A percentile compares a stretch with the other conserved stretches of the same genome.
phyloP scores from a whole-genome alignment of 2,888 invertebrate genomes.

The Brachylomia viminalis region DNA sequence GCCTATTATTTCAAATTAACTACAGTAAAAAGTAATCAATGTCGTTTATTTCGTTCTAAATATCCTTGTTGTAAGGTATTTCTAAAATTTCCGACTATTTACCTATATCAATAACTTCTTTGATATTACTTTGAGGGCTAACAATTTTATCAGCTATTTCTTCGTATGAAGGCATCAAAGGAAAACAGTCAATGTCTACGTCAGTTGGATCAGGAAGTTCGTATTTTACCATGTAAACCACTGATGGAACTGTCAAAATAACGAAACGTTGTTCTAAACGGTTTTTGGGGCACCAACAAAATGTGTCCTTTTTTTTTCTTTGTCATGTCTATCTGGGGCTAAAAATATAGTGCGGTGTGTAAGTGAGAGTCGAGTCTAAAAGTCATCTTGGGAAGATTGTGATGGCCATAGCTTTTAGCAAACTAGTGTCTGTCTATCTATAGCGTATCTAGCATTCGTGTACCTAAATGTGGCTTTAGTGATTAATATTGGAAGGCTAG shows the following conservation, averaged over 20 bases:
- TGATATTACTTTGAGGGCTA: slow-evolving; percentile 20
- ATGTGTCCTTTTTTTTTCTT: slow-evolving; percentile 6
- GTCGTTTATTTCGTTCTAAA: not conserved
- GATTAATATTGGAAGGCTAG: slow-evolving; percentile 21
- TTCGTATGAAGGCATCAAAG: slow-evolving; percentile 38
- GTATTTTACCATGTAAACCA: slow-evolving; percentile 44
- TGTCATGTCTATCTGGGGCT: slow-evolving; percentile 19
- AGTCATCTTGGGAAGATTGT: slow-evolving; percentile 38
- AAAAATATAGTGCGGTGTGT: slow-evolving; percentile 43
- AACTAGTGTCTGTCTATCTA: slow-evolving; percentile 34
- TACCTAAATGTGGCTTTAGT: slow-evolving; percentile 1
- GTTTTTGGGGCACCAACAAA: slow-evolving; percentile 32
- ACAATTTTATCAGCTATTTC: slow-evolving; percentile 19
- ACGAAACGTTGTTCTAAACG: slow-evolving; percentile 40
- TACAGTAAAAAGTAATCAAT: not conserved
- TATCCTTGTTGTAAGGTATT: not conserved
- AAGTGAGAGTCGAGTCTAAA: slow-evolving; percentile 14
- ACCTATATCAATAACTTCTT: slow-evolving; percentile 19
- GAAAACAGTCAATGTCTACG: slow-evolving; percentile 26
- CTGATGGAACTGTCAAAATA: slow-evolving; percentile 59
- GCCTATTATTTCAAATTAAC: not conserved
- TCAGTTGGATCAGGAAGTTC: slow-evolving; percentile 45
- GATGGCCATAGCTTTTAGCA: slow-evolving; percentile 47
- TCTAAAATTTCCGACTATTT: slow-evolving; percentile 3
- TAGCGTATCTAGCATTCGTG: not conserved